Evolutionary conservation across 1,140 invertebrate genomes (phyloP), one percentile per base, ranked within the genome.

Genomic region (Neodiprion lecontei): DNA sequence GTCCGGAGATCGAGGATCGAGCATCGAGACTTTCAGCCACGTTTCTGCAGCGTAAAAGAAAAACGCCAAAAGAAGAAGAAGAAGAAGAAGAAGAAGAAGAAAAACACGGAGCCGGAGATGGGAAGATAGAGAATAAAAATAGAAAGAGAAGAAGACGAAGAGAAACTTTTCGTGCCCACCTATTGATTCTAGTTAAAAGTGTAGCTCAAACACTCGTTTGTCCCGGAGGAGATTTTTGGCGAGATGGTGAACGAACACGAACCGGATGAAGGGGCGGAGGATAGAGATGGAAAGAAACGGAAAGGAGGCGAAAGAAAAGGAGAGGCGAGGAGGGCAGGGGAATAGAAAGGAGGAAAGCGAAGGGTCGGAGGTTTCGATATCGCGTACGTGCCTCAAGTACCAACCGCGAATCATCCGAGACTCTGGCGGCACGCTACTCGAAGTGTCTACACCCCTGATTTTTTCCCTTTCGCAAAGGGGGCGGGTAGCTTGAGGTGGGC

Each of bases 181-280:
- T 61, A 61, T 61, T 61, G 53, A 61, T 61, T 61, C 53, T 61
- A 61, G 53, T 61, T 61, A 61, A 61, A 61, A 61, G 53, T 61
- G 53, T 61, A 61, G 53, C 53, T 61, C 53, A 61, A 61, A 61
- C 53, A 61, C 53, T 61, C 53, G 53, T 61, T 61, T 61, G 4
- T 61, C 53, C 53, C 53, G 53, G 4, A 61, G 53, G 53, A 61
- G 53, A 12, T 61, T 61, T 61, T 61, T 61, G 11, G 53, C 53
- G 53, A 61, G 53, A 61, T 14, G 53, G 53, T 61, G 53, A 61
- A 61, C 11, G 53, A 61, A 61, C n/a, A 61, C 11, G 53, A 61
- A 61, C n/a, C 11, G 53, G 53, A 61, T 40, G 28, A 61, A 61
- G n/a, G 53, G 53, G n/a, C 17, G n/a, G n/a, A 61, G 53, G 53